phyloP scores from a whole-genome alignment of 2,797 vertebrate genomes.

The Notoglanidium macrostoma region DNA sequence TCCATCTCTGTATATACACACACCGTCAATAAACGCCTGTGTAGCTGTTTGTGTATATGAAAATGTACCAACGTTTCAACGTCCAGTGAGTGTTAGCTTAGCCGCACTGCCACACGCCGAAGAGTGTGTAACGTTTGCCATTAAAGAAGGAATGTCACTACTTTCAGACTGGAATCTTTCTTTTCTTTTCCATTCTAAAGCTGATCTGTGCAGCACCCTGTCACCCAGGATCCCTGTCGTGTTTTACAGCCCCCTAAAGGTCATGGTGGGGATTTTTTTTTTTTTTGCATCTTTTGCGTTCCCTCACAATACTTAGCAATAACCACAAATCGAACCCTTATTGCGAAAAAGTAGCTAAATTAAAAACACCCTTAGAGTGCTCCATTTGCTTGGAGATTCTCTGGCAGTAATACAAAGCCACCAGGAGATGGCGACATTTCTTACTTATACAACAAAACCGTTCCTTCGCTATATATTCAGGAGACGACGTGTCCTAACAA shows the following conservation, averaged over 20 bases:
- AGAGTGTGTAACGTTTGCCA: conserved; percentile 68
- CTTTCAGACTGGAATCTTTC: not conserved
- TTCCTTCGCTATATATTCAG: not conserved
- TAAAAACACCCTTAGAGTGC: too few relatives aligned
- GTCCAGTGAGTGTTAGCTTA: conserved; percentile 58
- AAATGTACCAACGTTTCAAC: conserved; percentile 24
- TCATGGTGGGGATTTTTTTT: too few relatives aligned
- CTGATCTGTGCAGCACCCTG: not conserved
- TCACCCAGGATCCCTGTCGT: too few relatives aligned
- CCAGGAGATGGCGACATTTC: not conserved
- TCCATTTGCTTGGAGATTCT: not conserved
- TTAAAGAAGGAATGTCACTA: conserved; percentile 58
- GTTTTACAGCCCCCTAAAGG: too few relatives aligned
- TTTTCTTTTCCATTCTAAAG: not conserved
- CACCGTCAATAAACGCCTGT: not conserved
- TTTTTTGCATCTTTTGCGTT: too few relatives aligned
- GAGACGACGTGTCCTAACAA: too few relatives aligned
- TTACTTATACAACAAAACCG: not conserved
- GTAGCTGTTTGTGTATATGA: conserved; percentile 30
- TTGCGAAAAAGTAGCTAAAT: too few relatives aligned
- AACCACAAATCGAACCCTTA: too few relatives aligned
- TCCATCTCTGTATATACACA: not conserved
- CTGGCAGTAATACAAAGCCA: not conserved
- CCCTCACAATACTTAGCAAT: too few relatives aligned
- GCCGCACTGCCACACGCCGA: conserved; percentile 64